Evolutionary conservation across 2,888 invertebrate species (phyloP).

Genomic region (Lasioglossum malachurum): DNA sequence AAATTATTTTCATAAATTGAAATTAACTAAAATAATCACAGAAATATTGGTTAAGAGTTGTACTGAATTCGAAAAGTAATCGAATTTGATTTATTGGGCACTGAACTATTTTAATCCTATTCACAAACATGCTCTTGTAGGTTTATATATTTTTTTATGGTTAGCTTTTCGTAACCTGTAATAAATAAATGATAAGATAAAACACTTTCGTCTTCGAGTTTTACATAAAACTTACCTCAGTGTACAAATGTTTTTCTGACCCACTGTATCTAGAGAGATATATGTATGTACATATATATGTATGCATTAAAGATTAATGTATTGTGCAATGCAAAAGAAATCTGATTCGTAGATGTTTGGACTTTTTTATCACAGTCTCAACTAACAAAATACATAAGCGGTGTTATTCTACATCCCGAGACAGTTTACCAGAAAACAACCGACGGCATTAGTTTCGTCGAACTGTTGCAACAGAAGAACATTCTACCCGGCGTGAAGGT

Average conservation of each 20-base stretch:
- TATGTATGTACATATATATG: background rate
- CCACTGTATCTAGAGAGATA: background rate
- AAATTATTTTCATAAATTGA: background rate
- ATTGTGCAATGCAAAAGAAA: background rate
- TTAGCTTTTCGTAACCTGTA: background rate
- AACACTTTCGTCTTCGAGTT: background rate
- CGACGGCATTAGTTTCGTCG: slow-evolving; percentile 86
- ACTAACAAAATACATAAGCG: slow-evolving; percentile 86
- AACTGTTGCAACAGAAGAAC: slow-evolving; percentile 85
- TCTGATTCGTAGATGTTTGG: slow-evolving; percentile 25
- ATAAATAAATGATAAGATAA: background rate
- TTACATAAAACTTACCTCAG: background rate
- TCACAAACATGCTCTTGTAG: background rate
- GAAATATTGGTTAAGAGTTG: background rate
- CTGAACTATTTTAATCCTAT: background rate
- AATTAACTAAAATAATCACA: background rate
- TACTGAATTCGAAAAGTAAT: background rate
- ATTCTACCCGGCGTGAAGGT: slow-evolving; percentile 88
- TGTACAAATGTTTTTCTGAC: background rate
- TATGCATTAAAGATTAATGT: background rate
- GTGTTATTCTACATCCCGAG: slow-evolving; percentile 89
- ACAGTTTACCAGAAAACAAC: slow-evolving; percentile 89
- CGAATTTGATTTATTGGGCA: background rate
- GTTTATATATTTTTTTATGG: background rate
- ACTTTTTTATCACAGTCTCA: slow-evolving; percentile 61